These are phyloP conservation scores for Propithecus perrieri DNA, from an alignment of 2,797 vertebrate genomes.

Conservation along the genomic window DNA sequence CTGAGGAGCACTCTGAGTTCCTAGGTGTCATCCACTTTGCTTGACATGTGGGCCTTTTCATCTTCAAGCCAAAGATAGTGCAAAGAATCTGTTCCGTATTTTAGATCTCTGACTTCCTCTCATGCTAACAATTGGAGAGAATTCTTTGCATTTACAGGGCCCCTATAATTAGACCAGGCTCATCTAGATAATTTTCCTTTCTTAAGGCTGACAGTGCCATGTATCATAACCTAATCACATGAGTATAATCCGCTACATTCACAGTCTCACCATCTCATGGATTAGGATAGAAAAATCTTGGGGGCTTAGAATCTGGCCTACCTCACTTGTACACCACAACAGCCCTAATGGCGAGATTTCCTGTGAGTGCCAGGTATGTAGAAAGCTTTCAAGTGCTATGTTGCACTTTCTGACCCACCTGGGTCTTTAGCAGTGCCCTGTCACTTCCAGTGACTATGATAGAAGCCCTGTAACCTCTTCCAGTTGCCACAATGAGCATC, in stretches of 20 bases:
- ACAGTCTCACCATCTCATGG: not conserved
- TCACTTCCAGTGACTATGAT: not conserved
- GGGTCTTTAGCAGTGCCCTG: not conserved
- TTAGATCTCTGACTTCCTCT: not conserved
- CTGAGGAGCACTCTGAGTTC: not conserved
- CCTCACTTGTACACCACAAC: too few species aligned
- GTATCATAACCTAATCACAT: not conserved
- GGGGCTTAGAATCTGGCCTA: not conserved
- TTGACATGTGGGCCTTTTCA: not conserved
- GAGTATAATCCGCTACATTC: not conserved
- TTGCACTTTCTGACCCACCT: not conserved
- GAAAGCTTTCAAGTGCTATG: not conserved
- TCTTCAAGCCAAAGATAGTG: not conserved
- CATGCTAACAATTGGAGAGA: not conserved
- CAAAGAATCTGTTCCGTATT: not conserved
- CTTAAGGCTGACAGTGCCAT: not conserved
- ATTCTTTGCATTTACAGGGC: not conserved
- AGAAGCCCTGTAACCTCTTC: not conserved
- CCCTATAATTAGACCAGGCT: not conserved
- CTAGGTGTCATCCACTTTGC: not conserved
- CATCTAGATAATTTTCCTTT: not conserved
- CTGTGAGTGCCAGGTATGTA: not conserved
- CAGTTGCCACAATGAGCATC: too few species aligned
- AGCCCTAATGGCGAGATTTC: too few species aligned
- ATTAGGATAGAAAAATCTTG: not conserved